Percentiles rank a stretch among this genome's conserved stretches.
Evolutionary conservation across 2,113 vertebrate genomes (phyloP).

Genomic region (Nothobranchius furzeri): DNA sequence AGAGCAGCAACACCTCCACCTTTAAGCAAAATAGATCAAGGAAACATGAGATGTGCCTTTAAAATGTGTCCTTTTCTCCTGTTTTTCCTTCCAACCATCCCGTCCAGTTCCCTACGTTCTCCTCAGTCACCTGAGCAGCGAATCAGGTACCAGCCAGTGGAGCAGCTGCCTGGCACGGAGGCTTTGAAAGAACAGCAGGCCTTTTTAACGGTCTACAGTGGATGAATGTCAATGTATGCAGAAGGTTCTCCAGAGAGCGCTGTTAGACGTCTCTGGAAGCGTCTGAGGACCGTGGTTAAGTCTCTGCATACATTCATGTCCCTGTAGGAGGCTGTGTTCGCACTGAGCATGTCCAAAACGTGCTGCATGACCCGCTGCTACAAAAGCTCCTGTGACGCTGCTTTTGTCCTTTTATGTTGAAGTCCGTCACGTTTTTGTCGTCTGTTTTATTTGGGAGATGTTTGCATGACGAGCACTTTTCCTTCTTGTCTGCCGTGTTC

Average conservation of each 20-base stretch:
- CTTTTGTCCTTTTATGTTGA: conserved; percentile 14
- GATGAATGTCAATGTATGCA: conserved; percentile 71
- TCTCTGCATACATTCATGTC: conserved; percentile 56
- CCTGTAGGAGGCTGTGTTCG: conserved; percentile 18
- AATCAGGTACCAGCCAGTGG: conserved; percentile 89
- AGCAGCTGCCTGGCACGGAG: conserved; percentile 38
- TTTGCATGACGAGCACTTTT: conserved; percentile 62
- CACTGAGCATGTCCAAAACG: conserved; percentile 52
- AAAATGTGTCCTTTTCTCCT: conserved; percentile 70
- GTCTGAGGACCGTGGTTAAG: conserved; percentile 7
- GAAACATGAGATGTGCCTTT: conserved; percentile 13
- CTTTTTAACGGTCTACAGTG: conserved; percentile 23
- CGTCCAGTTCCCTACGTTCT: conserved; percentile 96
- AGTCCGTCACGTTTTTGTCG: conserved; percentile 10
- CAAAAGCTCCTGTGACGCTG: conserved; percentile 11
- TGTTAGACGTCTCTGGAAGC: conserved; percentile 17
- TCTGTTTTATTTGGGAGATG: conserved; percentile 28
- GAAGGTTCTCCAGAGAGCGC: conserved; percentile 21
- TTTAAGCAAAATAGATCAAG: conserved; percentile 5
- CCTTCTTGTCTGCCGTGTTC: conserved; percentile 14
- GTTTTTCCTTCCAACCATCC: conserved; percentile 66
- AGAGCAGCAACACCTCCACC: background rate
- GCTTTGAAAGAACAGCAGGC: conserved; percentile 33
- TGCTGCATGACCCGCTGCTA: conserved; percentile 66
- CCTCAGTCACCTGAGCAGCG: conserved; percentile 97